Base-by-base conservation (phyloP, 2,888 invertebrate genomes). In the Eurytoma adleriae region DNA sequence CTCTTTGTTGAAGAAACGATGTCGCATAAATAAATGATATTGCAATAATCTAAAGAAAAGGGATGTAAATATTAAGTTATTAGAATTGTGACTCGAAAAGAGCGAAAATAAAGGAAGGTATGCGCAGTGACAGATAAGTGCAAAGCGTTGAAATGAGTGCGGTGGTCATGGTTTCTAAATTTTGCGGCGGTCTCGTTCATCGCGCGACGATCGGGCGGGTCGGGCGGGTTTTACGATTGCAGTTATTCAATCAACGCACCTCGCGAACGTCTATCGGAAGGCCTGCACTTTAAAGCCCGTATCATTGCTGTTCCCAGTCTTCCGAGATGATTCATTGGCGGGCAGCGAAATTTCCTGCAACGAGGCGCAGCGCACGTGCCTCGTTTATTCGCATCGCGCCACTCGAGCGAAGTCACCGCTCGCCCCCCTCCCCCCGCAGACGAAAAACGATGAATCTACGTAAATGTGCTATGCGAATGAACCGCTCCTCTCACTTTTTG, bases 161-260 rank as follows among this genome's bases (percentile, higher is more conserved):
- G 86, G 85, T 83, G 86, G 86, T 85, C 87, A 86, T 84, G 84
- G 86, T 85, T 85, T 87, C 86, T 87, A 87, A 87, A 87, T 88
- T 86, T 85, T 83, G 86, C 85, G 79, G 69, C 83, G 83, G 84
- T 84, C 84, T 83, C 82, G 78, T 67, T 54, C 52, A 78, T 72
- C 75, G 69, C 72, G 69, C 24, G 27, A 69, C 59, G 66, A 75
- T 70, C 79, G 66, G 70, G 18, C 30, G 16, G 12, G 61, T 12
- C 4, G 20, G 59, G 50, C 62, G 56, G 78, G 75, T 83, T 84
- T 84, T 82, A 82, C 81, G 80, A 83, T 81, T 57, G 83, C 84
- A 78, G 83, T 83, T 83, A 83, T 84, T 84, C 84, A 83, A 85
- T 84, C 83, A 81, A 62, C 81, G 52, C 71, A 74, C 75, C 62